These are phyloP conservation scores for Falco peregrinus DNA, from an alignment of 2,797 vertebrate species.

Conservation along the genomic window DNA sequence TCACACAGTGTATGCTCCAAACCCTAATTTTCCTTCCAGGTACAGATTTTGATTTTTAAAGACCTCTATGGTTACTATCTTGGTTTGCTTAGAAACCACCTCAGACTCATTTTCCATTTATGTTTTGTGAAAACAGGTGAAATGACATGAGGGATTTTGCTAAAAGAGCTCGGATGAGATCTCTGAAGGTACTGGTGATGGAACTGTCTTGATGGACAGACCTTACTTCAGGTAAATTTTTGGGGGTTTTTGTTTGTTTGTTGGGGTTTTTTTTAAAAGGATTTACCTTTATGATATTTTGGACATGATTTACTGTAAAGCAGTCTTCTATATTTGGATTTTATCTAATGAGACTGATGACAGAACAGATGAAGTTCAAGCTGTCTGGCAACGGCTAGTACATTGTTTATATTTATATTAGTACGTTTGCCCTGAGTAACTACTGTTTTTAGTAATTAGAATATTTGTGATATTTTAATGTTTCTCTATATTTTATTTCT, in stretches of 20 bases:
- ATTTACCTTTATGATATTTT: background rate
- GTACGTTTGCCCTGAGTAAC: background rate
- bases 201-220: background rate
- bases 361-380: background rate
- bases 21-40: background rate
- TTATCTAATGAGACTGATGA: background rate
- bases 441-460: background rate
- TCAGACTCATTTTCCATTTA: background rate
- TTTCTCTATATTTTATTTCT: background rate
- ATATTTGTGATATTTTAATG: background rate
- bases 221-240: background rate
- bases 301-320: background rate
- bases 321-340: background rate
- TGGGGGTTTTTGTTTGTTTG: background rate
- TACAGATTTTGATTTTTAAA: conserved; percentile 2
- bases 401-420: background rate
- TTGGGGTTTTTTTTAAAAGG: background rate
- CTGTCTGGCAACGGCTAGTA: background rate
- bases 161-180: background rate
- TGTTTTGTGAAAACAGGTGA: background rate
- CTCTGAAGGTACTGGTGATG: background rate
- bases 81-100: conserved; percentile 20
- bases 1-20: background rate
- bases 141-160: background rate
- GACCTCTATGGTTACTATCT: background rate